Percentiles rank a stretch among this genome's conserved stretches.
Conservation (phyloP, 2,797 vertebrate species). For the Pyrocephalus nanus region DNA sequence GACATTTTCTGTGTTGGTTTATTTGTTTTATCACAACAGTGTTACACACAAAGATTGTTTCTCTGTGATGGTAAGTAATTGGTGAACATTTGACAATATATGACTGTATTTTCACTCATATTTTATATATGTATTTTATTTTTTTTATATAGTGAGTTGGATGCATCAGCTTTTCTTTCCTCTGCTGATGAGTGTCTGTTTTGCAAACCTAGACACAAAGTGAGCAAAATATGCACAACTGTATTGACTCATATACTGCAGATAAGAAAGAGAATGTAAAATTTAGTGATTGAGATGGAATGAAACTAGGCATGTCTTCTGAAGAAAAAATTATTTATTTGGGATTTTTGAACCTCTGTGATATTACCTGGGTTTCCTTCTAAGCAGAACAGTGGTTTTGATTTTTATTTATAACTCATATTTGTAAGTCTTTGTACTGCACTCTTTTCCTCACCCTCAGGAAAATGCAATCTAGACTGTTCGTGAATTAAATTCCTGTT, state of each 20-base stretch:
- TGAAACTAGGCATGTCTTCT: neutral
- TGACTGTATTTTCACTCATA: neutral
- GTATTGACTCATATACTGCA: neutral
- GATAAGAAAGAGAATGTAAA: neutral
- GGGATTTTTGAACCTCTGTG: neutral
- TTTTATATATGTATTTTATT: neutral
- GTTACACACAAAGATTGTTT: too few species aligned
- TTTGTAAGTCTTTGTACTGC: neutral
- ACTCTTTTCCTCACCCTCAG: neutral
- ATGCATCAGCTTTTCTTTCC: neutral
- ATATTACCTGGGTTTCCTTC: neutral
- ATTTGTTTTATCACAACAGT: neutral
- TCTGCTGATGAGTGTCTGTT: rapidly evolving
- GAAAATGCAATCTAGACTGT: neutral
- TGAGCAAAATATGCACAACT: neutral
- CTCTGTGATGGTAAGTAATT: too few species aligned
- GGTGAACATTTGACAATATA: neutral
- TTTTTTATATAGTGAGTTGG: neutral
- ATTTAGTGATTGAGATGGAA: neutral
- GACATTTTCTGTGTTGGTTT: neutral
- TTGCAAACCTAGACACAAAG: neutral
- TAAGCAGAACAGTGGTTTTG: neutral
- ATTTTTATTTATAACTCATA: neutral
- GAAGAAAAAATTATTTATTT: neutral
- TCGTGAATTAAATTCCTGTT: neutral